phyloP scores from a whole-genome alignment of 2,888 invertebrate species.

The Lasius fuliginosus region DNA sequence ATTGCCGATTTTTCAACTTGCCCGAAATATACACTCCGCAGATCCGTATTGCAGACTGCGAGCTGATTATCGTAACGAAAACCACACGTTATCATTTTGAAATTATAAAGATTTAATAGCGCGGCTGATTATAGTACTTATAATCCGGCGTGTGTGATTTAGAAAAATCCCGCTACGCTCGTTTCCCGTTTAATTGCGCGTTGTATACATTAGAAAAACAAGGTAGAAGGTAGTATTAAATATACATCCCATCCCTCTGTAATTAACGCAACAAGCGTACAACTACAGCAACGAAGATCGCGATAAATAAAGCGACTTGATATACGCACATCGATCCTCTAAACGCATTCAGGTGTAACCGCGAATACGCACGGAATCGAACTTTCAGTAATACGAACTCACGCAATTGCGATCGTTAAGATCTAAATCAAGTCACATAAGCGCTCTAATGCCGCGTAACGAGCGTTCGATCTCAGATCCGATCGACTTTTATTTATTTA shows the following conservation, averaged over 20 bases:
- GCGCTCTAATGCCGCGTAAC: slow-evolving; percentile 24
- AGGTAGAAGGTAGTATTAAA: neutral
- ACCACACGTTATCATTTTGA: neutral
- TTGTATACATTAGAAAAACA: neutral
- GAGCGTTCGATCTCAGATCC: neutral
- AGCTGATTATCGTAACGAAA: slow-evolving; percentile 17
- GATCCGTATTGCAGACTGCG: neutral
- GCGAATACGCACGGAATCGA: neutral
- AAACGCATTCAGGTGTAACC: slow-evolving; percentile 4
- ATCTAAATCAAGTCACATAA: neutral
- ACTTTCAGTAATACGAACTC: slow-evolving; percentile 25
- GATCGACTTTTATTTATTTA: slow-evolving; percentile 27
- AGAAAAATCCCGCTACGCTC: neutral
- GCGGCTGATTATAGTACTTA: neutral
- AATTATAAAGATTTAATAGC: slow-evolving; percentile 11
- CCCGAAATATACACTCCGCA: too few species aligned
- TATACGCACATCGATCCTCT: neutral
- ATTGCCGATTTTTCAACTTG: neutral
- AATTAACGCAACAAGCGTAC: neutral
- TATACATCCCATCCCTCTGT: neutral
- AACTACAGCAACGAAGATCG: neutral
- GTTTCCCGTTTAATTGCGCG: slow-evolving; percentile 18
- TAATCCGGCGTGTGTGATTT: slow-evolving; percentile 6
- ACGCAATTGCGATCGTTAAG: neutral
- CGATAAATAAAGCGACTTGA: neutral